Evolutionary conservation across 2,113 vertebrate genomes (phyloP).

Genomic region (Cacatua alba): DNA sequence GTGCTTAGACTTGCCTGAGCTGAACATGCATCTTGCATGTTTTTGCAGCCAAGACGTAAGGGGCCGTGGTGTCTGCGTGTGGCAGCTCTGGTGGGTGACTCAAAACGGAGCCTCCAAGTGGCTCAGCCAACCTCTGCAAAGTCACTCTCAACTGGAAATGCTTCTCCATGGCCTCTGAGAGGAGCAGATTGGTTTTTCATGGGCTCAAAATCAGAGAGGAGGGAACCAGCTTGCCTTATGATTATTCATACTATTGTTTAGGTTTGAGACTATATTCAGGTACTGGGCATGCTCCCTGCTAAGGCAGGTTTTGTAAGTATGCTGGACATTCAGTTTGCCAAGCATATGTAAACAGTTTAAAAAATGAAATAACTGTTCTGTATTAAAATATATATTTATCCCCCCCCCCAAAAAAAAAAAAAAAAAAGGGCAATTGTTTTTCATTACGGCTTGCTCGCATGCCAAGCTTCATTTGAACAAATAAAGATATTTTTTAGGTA

Average conservation of each 20-base stretch:
- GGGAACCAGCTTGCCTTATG: conserved; percentile 5
- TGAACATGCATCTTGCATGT: background rate
- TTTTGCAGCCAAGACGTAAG: background rate
- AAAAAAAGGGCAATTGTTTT: conserved; percentile 57
- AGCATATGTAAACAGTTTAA: conserved; percentile 65
- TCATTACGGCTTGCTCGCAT: conserved; percentile 52
- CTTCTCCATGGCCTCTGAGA: background rate
- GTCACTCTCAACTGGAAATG: background rate
- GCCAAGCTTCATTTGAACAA: conserved; percentile 67
- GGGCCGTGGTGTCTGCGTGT: fast-evolving
- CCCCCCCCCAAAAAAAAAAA: background rate
- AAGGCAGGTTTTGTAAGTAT: background rate
- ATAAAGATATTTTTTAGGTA: conserved; percentile 67
- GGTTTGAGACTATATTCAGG: background rate
- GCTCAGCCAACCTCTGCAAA: background rate
- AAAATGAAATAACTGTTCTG: conserved; percentile 72
- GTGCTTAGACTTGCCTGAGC: background rate
- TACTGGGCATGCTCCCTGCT: background rate
- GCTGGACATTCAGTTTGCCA: conserved; percentile 44
- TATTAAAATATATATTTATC: conserved; percentile 66
- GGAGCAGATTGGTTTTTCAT: conserved; percentile 25
- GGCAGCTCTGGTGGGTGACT: conserved; percentile 22
- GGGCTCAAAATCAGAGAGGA: background rate
- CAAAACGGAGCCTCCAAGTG: background rate
- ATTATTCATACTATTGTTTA: conserved; percentile 6